Conservation (phyloP, 1,140 invertebrate species). For the Cydia pomonella region DNA sequence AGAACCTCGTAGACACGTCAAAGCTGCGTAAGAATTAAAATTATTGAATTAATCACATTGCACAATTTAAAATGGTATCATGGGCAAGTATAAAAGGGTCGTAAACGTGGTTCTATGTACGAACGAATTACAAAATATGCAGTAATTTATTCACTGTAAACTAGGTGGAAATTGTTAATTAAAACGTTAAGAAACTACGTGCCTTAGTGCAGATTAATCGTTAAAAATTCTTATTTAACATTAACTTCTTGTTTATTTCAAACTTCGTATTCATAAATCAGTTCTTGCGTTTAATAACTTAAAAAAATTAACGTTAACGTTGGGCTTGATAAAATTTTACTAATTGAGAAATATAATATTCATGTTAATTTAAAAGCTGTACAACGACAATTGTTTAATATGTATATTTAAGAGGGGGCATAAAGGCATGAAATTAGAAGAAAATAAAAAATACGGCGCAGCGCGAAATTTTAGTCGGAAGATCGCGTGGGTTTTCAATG, state of each 20-base stretch:
- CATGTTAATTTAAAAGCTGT: too few species aligned
- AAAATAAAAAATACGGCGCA: too few species aligned
- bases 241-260: neutral
- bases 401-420: too few species aligned
- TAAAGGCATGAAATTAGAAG: too few species aligned
- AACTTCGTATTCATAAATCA: neutral
- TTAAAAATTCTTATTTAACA: neutral
- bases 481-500: too few species aligned
- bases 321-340: too few species aligned
- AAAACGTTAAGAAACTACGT: conserved; percentile 16
- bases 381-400: too few species aligned
- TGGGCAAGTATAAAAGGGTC: conserved; percentile 12
- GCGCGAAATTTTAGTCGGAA: too few species aligned
- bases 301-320: too few species aligned
- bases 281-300: too few species aligned
- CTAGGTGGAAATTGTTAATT: conserved; percentile 16
- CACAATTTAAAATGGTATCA: conserved; percentile 12
- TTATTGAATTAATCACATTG: conserved; percentile 10
- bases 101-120: neutral
- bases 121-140: conserved; percentile 24
- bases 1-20: neutral
- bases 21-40: conserved; percentile 15
- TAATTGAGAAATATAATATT: too few species aligned
- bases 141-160: conserved; percentile 9
- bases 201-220: neutral